Evolutionary conservation across 2,888 invertebrate genomes (phyloP), one percentile per base, ranked within the genome.

Genomic region (Dryobota labecula): DNA sequence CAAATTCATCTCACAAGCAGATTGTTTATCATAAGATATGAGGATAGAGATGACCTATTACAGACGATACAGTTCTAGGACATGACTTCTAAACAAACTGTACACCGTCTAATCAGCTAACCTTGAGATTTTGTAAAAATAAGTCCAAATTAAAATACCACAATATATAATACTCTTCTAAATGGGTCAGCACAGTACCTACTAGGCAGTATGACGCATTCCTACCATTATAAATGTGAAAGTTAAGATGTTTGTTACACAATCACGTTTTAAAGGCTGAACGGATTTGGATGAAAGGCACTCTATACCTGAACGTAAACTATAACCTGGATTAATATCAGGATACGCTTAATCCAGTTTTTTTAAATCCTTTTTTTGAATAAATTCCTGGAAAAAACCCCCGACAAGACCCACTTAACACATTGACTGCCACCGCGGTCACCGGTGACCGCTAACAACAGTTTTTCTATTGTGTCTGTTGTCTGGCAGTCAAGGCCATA

Each of bases 121-220:
- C 24, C 36, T 53, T 43, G 27, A 45, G 13, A 7, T 56, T 70
- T 38, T 47, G 15, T 38, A 33, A 27, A 51, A 64, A 27, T n/a
- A 3, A 43, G 13, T 15, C 11, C 5, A 27, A 41, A 47, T 41
- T 24, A 38, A 43, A 54, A 54, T 54, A 45, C 3, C 15, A 30
- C 20, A n/a, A 64, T 41, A 53, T 30, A 65, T 2, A 27, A 27
- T 53, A 18, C 6, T 45, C 8, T 6, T 30, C n/a, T 7, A 30
- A 41, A 70, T 41, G 30, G 47, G 41, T 47, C 38, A 18, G 41
- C 41, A 30, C 20, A 57, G 20, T 20, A 51, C 8, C 38, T 38
- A 27, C n/a, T 15, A 5, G 18, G 51, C 27, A 33, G 27, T 70
- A 70, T 47, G 38, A 45, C 45, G 47, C 56, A 70, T 56, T 47